phyloP scores from a whole-genome alignment of 2,113 vertebrate genomes.

The Pangasianodon hypophthalmus region DNA sequence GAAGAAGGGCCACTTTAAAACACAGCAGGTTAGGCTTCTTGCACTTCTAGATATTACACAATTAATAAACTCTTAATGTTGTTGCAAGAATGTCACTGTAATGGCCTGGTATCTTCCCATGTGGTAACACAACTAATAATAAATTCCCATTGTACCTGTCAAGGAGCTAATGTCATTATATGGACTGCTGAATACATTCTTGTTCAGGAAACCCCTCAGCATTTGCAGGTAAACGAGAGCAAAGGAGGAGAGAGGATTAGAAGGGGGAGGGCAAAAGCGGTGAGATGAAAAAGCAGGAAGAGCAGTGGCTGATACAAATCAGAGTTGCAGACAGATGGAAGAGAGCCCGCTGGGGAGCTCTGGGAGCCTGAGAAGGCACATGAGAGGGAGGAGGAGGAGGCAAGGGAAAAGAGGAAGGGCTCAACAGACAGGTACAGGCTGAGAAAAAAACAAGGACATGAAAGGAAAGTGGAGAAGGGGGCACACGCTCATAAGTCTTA shows the following conservation, averaged over 20 bases:
- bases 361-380: slow-evolving; percentile 35
- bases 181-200: slow-evolving; percentile 1
- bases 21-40: not conserved
- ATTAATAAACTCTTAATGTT: not conserved
- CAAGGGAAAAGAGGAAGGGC: slow-evolving; percentile 34
- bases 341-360: slow-evolving; percentile 30
- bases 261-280: slow-evolving; percentile 21
- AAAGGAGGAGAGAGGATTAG: slow-evolving; percentile 8
- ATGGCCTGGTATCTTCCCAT: too few relatives aligned
- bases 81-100: not conserved
- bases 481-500: slow-evolving; percentile 41
- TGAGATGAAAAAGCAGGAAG: slow-evolving; percentile 48
- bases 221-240: slow-evolving; percentile 29
- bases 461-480: slow-evolving; percentile 57
- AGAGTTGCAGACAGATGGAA: slow-evolving; percentile 35
- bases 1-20: not conserved
- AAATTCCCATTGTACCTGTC: not conserved
- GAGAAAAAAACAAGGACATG: slow-evolving; percentile 48
- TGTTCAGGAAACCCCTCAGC: not conserved
- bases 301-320: slow-evolving; percentile 46
- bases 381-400: slow-evolving; percentile 39
- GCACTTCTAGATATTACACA: slow-evolving; percentile 32
- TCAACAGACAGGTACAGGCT: slow-evolving; percentile 38
- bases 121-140: not conserved
- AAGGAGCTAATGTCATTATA: slow-evolving; percentile 1